A percentile compares a stretch with the other conserved stretches of the same genome.
phyloP scores from a whole-genome alignment of 2,888 invertebrate species.

The Caenorhabditis zanzibari region DNA sequence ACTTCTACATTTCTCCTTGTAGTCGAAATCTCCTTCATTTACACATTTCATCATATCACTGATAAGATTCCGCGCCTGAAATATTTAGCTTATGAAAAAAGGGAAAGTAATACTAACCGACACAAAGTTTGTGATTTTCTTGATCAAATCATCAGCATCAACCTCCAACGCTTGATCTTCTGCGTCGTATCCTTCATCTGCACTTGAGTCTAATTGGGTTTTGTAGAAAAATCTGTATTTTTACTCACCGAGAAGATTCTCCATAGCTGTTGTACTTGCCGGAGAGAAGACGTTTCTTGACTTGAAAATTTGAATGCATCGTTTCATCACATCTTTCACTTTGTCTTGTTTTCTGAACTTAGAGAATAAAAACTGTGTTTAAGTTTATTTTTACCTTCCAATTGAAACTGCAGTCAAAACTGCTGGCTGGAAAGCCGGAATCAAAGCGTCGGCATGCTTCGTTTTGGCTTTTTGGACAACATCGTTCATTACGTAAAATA shows the following conservation, averaged over 20 bases:
- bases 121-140: conserved; percentile 66
- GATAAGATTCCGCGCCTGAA: conserved; percentile 55
- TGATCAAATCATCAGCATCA: conserved; percentile 62
- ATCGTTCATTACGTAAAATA: conserved; percentile 99
- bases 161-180: conserved; percentile 70
- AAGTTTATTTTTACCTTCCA: conserved; percentile 54
- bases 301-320: conserved; percentile 85
- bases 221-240: background rate
- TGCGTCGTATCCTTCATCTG: conserved; percentile 65
- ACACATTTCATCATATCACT: conserved; percentile 60
- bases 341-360: conserved; percentile 68
- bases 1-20: conserved; percentile 48
- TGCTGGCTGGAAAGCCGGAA: conserved; percentile 73
- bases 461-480: conserved; percentile 91
- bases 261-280: conserved; percentile 89
- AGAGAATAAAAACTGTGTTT: background rate
- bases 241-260: conserved; percentile 71
- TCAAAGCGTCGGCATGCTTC: conserved; percentile 73
- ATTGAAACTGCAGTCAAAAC: conserved; percentile 69
- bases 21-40: conserved; percentile 65
- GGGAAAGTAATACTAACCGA: conserved; percentile 25
- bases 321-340: conserved; percentile 81
- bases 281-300: conserved; percentile 87
- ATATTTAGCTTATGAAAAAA: background rate
- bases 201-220: conserved; percentile 21